Percentiles rank a stretch among this genome's conserved stretches.
Conservation (phyloP, 2,797 vertebrate genomes). For the Lagorchestes hirsutus region DNA sequence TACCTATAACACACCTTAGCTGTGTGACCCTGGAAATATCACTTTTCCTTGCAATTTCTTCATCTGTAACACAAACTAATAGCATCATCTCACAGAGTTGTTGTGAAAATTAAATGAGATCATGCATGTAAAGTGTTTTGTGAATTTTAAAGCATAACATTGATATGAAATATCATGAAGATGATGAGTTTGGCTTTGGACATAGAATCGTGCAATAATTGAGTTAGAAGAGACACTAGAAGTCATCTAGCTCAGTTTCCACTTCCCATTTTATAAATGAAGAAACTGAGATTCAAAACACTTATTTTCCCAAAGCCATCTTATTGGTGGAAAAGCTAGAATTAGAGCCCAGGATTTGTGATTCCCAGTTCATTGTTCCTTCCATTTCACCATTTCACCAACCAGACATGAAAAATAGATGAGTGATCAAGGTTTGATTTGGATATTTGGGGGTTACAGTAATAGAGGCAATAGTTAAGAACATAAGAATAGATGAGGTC, state of each 20-base stretch:
- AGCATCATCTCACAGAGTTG: too few species aligned
- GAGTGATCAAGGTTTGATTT: neutral
- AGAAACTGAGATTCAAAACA: neutral
- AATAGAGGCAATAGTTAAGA: neutral
- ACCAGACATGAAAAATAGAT: neutral
- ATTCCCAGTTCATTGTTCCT: neutral
- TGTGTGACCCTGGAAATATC: too few species aligned
- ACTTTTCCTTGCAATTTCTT: too few species aligned
- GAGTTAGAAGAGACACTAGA: too few species aligned
- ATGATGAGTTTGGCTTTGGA: too few species aligned
- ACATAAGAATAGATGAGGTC: neutral
- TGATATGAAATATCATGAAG: too few species aligned
- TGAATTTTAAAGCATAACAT: too few species aligned
- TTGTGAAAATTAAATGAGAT: too few species aligned
- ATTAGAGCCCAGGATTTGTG: neutral
- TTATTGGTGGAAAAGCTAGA: neutral
- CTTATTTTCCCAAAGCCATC: neutral
- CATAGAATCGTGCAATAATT: too few species aligned
- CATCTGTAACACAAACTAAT: too few species aligned
- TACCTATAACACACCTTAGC: too few species aligned
- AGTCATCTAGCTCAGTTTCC: neutral
- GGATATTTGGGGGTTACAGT: neutral
- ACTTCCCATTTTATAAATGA: neutral
- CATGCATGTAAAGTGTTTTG: too few species aligned
- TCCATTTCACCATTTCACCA: neutral